These are phyloP conservation scores for Cariama cristata DNA, from an alignment of 2,113 vertebrate species.

Conservation along the genomic window DNA sequence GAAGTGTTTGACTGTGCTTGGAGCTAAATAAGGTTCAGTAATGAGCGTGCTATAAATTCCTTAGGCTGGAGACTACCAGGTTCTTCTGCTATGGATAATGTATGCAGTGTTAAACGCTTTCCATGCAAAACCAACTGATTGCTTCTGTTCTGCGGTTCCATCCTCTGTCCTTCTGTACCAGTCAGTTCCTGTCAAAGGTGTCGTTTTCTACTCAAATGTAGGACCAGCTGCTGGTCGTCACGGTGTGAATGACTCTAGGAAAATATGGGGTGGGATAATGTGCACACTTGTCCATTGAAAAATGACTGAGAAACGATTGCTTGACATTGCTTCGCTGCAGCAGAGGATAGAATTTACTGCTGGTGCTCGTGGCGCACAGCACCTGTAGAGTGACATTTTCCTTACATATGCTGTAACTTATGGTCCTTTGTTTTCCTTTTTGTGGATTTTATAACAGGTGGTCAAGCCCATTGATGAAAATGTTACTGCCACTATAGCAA, in stretches of 20 bases:
- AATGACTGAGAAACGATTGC: slow-evolving; percentile 16
- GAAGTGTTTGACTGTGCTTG: not conserved
- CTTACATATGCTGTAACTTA: not conserved
- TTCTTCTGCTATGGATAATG: not conserved
- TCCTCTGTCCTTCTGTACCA: not conserved
- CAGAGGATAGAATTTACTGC: slow-evolving; percentile 7
- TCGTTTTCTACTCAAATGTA: not conserved
- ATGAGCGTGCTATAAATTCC: slow-evolving; percentile 12
- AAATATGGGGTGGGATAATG: not conserved
- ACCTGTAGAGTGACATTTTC: not conserved
- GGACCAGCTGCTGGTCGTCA: not conserved
- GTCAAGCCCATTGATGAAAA: not conserved
- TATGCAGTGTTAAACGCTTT: not conserved
- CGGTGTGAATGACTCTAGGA: not conserved
- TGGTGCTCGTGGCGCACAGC: not conserved
- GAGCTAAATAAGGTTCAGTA: slow-evolving; percentile 33
- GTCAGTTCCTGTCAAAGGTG: not conserved
- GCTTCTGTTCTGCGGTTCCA: not conserved
- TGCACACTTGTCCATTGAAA: not conserved
- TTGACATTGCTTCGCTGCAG: not conserved
- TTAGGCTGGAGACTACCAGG: not conserved
- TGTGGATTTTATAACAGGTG: not conserved
- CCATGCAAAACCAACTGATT: not conserved
- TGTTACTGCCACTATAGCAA: not conserved
- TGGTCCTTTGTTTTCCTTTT: not conserved